Evolutionary conservation across 2,888 invertebrate genomes (phyloP), one percentile per base, ranked within the genome.

Genomic region (Chaetogeoica ovagalla): DNA sequence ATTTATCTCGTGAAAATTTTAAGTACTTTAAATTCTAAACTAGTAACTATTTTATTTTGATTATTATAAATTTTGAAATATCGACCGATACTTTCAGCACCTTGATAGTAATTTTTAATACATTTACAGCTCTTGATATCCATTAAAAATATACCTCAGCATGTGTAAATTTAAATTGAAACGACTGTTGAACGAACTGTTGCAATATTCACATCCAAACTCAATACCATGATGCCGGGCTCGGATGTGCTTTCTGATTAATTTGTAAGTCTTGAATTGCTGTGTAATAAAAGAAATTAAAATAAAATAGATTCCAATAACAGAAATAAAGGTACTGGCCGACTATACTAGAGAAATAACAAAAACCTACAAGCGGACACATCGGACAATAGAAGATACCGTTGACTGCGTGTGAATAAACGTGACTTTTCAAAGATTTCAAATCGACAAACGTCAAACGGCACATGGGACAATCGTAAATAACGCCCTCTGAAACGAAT

Each of bases 391-490:
- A 89, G 85, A 90, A 93, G 30, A 88, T 86, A 39, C 91, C 91
- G 63, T 88, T 87, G 81, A 89, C 88, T 43, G 86, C 84, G 85
- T 93, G 92, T 23, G 87, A 87, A 81, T 89, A 88, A 48, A 92
- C 90, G 85, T 93, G 93, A 74, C 89, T 88, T 84, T 91, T 91
- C 83, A 93, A 86, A 79, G 88, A 87, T 2, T 89, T 85, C n/a
- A 91, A 88, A 84, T 91, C 90, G 82, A 90, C 90, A 85, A 92
- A 93, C 19, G 89, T 88, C 84, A 90, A 88, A 81, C 90, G 89
- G 85, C 94, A 94, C 84, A 93, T 91, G 0, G 92, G 91, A 85
- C 94, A 94, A 84, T 91, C 90, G 84, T 91, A 92, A 74, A 89
- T 73, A 43, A 81, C 81, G 30, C 77, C 69, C 37, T 76, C 82